Base-by-base conservation (phyloP, 2,797 vertebrate species). In the Geotrypetes seraphini region DNA sequence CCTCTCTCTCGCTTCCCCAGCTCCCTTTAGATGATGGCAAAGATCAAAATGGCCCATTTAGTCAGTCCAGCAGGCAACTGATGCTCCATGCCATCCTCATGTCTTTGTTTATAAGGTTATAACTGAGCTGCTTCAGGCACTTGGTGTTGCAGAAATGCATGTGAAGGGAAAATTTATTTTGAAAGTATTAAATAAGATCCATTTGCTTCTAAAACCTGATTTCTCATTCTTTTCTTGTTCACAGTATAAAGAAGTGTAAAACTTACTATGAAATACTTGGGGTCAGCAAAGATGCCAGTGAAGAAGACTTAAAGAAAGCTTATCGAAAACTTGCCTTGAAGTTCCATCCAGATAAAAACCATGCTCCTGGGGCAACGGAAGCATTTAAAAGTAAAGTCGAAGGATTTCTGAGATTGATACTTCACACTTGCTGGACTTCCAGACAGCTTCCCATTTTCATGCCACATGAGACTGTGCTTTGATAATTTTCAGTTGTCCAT, bases 291-390 rank as follows among this genome's bases (percentile, higher is more conserved):
- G 92, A 96, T 43, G 89, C 92, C 21, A 70, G 64, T 38, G 96
- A 96, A 11, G 95, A 98, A 31, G 95, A 99, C 54, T 76, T 99
- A 22, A 99, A 98, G 75, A 98, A 89, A 58, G 87, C 95, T 36
- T 99, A 98, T 60, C 85, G 90, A 62, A 97, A 93, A 60, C 84
- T 97, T 46, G 96, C 96, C 3, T 82, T 98, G 51, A 97, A 90
- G 77, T 98, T 95, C 66, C 96, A 99, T 63, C 96, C 96, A 3
- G 96, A 99, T 67, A 99, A 99, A 76, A 99, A 99, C 48, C 92
- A 87, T 3, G 89, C 92, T 18, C 91, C 92, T 2, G 95, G 92
- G 81, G 95, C 94, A 43, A 97, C 93, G 16, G 94, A 96, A 43
- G 95, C 92, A 63, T 99, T 99, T 72, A 99, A 97, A 86, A 95